These are phyloP conservation scores for Varroa destructor DNA, from an alignment of 1,140 invertebrate genomes.

Conservation along the genomic window DNA sequence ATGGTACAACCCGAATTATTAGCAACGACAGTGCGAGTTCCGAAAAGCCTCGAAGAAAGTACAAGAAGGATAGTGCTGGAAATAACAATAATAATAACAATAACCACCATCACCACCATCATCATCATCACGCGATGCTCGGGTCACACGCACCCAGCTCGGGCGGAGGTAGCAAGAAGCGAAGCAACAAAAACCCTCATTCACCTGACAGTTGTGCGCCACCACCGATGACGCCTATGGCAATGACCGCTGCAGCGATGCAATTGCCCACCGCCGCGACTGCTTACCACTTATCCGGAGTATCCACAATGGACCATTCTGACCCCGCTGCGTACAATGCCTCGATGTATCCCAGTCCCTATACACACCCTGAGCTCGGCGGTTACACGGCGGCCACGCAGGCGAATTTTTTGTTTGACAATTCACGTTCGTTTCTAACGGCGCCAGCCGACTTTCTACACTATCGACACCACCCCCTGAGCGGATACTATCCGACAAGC, in stretches of 20 bases:
- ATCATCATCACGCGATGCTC: too few relatives aligned
- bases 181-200: not conserved
- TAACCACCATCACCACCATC: too few relatives aligned
- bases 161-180: constrained; percentile 9
- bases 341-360: constrained; percentile 5
- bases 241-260: not conserved
- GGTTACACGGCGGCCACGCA: not conserved
- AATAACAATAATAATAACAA: too few relatives aligned
- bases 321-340: constrained; percentile 12
- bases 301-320: constrained; percentile 10
- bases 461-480: constrained; percentile 9
- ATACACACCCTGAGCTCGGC: constrained; percentile 17
- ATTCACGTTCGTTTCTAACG: constrained; percentile 8
- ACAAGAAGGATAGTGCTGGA: constrained; percentile 16
- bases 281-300: constrained; percentile 13
- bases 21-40: constrained; percentile 9
- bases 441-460: constrained; percentile 20
- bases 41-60: constrained; percentile 25
- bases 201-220: constrained; percentile 9
- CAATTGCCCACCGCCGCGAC: constrained; percentile 4
- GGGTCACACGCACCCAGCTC: too few relatives aligned
- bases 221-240: not conserved
- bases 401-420: constrained; percentile 22
- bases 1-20: too few relatives aligned
- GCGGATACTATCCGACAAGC: constrained; percentile 20